Base-by-base conservation (phyloP, 1,140 invertebrate species). In the Odontomachus brunneus region DNA sequence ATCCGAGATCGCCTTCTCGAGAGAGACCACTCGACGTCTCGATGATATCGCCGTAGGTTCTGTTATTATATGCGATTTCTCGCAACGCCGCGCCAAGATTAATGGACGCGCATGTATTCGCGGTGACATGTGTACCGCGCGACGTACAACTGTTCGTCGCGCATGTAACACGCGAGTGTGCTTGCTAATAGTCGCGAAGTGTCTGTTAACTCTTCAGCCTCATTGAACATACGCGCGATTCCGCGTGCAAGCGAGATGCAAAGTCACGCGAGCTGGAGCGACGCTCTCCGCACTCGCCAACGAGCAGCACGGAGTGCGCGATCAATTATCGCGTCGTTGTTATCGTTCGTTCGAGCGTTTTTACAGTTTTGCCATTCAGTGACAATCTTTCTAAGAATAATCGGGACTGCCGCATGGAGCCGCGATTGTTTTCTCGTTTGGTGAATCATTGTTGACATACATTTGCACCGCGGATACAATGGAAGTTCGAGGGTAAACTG, bases 71-170 rank as follows among this genome's bases (percentile, higher is more conserved):
- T 29, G 14, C 17, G 26, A 76, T 55, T 76, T 76, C 26, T 76
- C 44, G 19, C 17, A 49, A 15, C 11, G 53, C 15, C 22, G 24
- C 29, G n/a, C 48, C 66, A 62, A 44, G 38, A 76, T 55, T 76
- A 76, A 76, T 76, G 74, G 49, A 66, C 4, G 29, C 57, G 33
- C 38, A 19, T 60, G 72, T 82, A 3, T 7, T 44, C 38, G 9
- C 38, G 38, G 38, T 82, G 55, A 62, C 48, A 71, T 29, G 60
- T 80, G 69, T 82, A 84, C 73, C 53, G 29, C 69, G 60, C 78
- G 69, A 74, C 63, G 49, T 66, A 51, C 74, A 66, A 29, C 49
- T 76, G 29, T 24, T 76, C 62, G 12, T n/a, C 60, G 48, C 19
- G 48, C 62, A 66, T 53, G 49, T 66, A 66, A 76, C 63, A 53